Evolutionary conservation across 2,888 invertebrate genomes (phyloP), one percentile per base, ranked within the genome.

Genomic region (Tanytarsus gracilentus): DNA sequence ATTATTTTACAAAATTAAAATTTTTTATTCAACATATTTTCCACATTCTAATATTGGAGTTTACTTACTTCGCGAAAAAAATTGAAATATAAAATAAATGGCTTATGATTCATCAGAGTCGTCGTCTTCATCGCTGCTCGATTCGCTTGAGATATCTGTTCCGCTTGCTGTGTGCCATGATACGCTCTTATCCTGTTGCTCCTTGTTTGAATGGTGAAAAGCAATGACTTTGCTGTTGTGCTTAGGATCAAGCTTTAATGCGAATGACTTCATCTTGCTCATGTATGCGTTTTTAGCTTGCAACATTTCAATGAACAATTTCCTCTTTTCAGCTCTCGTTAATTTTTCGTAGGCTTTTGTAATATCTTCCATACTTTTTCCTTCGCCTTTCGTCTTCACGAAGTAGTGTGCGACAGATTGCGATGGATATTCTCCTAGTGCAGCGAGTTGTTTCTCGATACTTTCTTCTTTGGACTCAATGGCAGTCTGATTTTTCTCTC

Each of bases 401-500:
- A 25, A 55, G 40, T 55, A 55, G 40, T 55, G 55, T 4, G 55
- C 55, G 4, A 40, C 18, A 2, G 26, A 26, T 6, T 33, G 23
- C 1, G 55, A 55, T n/a, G 55, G 55, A 25, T 14, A 39, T 25
- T 25, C 27, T 18, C 44, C 44, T 23, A 44, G 21, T 21, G 16
- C 8, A 2, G 16, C 16, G 11, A 44, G 11, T 7, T 3, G 2
- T 44, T 16, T 7, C 44, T 44, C 23, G 21, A 44, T 23, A 11
- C 23, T 44, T 18, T 44, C 23, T n/a, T 44, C 23, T 8, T 9
- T 44, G n/a, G n/a, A 11, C 6, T 33, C n/a, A n/a, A 33, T 5
- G 18, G 16, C 3, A 11, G n/a, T n/a, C n/a, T n/a, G n/a, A n/a
- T n/a, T n/a, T n/a, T n/a, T n/a, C n/a, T n/a, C 11, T 18, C n/a